phyloP scores from a whole-genome alignment of 2,797 vertebrate genomes.

The Nyctibius grandis region DNA sequence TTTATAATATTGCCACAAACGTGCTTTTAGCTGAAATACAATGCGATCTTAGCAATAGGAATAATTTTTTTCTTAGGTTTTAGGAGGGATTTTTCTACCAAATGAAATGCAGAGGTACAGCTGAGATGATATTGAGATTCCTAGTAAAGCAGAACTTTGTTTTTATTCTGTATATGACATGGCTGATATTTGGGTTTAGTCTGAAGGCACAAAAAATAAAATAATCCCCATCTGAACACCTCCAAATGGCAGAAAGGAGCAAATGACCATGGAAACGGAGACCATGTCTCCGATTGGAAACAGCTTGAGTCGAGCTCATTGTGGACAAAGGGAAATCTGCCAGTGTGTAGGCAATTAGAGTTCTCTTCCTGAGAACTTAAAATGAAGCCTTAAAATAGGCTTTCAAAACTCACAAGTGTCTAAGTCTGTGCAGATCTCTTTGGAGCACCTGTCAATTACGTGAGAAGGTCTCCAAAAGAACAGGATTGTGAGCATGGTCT shows the following conservation, averaged over 20 bases:
- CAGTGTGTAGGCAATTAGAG: not conserved
- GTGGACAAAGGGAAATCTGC: constrained; percentile 3
- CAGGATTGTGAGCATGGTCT: not conserved
- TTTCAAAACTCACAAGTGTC: not conserved
- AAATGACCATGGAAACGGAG: not conserved
- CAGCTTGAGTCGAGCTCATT: not conserved
- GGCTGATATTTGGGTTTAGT: not conserved
- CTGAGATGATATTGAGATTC: not conserved
- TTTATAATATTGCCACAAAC: not conserved
- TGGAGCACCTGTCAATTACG: not conserved
- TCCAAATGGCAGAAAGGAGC: not conserved
- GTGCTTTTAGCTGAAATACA: not conserved
- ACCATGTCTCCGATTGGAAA: not conserved
- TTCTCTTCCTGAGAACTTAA: constrained; percentile 11
- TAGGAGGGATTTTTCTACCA: not conserved
- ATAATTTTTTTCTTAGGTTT: not conserved
- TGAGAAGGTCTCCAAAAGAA: not conserved
- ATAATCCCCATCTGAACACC: not conserved
- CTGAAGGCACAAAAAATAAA: not conserved
- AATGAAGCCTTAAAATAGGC: not conserved
- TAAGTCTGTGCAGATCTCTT: not conserved
- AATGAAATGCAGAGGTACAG: not conserved
- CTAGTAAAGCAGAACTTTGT: not conserved
- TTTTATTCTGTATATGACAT: not conserved
- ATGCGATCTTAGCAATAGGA: not conserved